phyloP scores from a whole-genome alignment of 92 coral and sea anemone genomes.

The Zoanthus solanderi region DNA sequence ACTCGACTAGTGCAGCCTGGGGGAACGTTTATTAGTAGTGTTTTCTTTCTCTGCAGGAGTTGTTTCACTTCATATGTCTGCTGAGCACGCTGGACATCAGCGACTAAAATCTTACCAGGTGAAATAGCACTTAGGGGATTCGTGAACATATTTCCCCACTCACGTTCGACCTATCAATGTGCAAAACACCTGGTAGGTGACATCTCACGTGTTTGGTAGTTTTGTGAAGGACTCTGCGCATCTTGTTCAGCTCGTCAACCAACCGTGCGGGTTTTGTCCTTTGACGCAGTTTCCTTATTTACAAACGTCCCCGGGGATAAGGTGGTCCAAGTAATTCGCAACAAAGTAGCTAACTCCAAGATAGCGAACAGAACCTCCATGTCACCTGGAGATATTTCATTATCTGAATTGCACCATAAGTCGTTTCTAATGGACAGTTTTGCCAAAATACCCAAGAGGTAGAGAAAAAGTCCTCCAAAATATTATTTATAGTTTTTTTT shows the following conservation, averaged over 20 bases:
- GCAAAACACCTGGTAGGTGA: slow-evolving; percentile 8
- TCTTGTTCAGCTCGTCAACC: neutral
- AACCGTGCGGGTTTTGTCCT: neutral
- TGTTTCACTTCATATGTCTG: slow-evolving; percentile 51
- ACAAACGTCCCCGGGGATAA: slow-evolving; percentile 16
- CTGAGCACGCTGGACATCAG: slow-evolving; percentile 61
- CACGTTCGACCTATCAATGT: slow-evolving; percentile 19
- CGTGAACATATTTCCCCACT: slow-evolving; percentile 60
- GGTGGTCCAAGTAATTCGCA: neutral
- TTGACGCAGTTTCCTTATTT: neutral
- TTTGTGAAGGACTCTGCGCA: slow-evolving; percentile 5
- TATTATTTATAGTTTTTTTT: too few relatives aligned
- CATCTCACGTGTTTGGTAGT: neutral
- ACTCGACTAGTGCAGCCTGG: neutral
- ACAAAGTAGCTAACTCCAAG: neutral
- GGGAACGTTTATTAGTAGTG: too few relatives aligned
- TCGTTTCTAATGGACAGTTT: neutral
- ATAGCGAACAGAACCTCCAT: slow-evolving; percentile 11
- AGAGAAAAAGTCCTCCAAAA: too few relatives aligned
- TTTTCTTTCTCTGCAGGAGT: slow-evolving; percentile 1
- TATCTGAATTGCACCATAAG: slow-evolving; percentile 8
- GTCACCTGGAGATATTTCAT: slow-evolving; percentile 10
- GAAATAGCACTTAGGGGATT: slow-evolving; percentile 28
- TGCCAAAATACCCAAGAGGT: neutral
- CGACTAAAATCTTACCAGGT: slow-evolving; percentile 49